These are phyloP conservation scores for Chloropsis cyanopogon DNA, from an alignment of 2,113 vertebrate species.

Conservation along the genomic window DNA sequence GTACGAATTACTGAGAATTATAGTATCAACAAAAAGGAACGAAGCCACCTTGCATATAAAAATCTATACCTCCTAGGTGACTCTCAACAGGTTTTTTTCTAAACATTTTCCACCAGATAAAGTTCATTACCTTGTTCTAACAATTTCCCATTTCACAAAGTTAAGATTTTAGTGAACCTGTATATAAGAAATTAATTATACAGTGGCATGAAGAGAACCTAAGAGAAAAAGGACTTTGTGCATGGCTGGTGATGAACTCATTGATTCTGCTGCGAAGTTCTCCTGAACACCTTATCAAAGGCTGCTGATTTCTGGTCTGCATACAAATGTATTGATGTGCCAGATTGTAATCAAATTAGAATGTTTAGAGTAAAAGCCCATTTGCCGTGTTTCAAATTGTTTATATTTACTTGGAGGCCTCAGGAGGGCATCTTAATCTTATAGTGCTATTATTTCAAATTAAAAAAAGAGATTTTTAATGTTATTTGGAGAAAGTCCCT, in stretches of 20 bases:
- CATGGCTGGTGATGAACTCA: not conserved
- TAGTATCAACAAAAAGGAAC: not conserved
- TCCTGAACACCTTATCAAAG: not conserved
- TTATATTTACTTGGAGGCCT: constrained; percentile 11
- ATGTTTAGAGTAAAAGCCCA: not conserved
- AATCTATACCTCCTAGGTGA: not conserved
- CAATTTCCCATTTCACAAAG: not conserved
- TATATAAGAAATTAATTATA: constrained; percentile 32
- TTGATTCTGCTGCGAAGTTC: not conserved
- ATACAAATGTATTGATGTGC: not conserved
- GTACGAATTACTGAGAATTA: not conserved
- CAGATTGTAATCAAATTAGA: constrained; percentile 32
- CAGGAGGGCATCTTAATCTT: constrained; percentile 5
- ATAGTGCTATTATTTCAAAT: not conserved
- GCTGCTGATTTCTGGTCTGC: not conserved
- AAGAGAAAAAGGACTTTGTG: not conserved
- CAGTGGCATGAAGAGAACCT: constrained; percentile 20
- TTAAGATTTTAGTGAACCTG: not conserved
- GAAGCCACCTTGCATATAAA: not conserved
- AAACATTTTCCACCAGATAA: not conserved
- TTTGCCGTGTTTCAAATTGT: not conserved
- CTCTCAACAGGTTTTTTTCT: not conserved
- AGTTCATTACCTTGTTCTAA: not conserved
- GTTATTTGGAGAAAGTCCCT: constrained; percentile 13
- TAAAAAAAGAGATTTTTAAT: constrained; percentile 30